Conservation (phyloP, 2,113 vertebrate species). For the Collichthys lucidus region DNA sequence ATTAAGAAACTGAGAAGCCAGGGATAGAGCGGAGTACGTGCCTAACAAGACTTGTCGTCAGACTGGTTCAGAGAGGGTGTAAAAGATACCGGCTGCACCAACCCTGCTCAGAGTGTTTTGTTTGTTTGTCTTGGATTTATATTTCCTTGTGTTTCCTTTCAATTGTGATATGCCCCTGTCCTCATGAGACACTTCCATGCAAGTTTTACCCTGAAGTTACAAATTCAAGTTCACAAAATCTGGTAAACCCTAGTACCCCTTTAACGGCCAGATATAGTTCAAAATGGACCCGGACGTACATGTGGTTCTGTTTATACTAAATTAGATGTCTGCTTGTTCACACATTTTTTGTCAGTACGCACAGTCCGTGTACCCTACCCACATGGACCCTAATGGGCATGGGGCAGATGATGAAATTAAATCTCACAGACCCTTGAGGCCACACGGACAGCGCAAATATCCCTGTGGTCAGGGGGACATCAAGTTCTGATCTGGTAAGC, state of each 20-base stretch:
- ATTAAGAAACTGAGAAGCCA: background rate
- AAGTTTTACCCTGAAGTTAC: background rate
- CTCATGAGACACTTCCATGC: background rate
- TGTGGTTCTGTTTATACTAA: background rate
- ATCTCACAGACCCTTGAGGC: background rate
- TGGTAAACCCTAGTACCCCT: background rate
- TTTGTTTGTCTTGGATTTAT: background rate
- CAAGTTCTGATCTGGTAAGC: background rate
- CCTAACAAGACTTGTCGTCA: background rate
- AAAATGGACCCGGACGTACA: background rate
- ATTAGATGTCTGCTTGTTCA: background rate
- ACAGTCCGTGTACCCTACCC: background rate
- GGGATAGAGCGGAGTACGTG: background rate
- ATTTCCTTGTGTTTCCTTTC: no score
- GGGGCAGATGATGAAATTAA: background rate
- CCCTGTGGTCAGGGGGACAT: background rate
- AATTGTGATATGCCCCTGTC: no score
- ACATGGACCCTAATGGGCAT: background rate
- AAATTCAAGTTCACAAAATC: background rate
- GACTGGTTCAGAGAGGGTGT: background rate
- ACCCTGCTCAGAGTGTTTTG: background rate
- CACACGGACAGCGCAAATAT: background rate
- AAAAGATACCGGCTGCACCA: background rate
- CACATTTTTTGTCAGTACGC: background rate
- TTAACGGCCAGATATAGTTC: background rate